phyloP scores from a whole-genome alignment of 2,113 vertebrate genomes.

The Lanius collurio region DNA sequence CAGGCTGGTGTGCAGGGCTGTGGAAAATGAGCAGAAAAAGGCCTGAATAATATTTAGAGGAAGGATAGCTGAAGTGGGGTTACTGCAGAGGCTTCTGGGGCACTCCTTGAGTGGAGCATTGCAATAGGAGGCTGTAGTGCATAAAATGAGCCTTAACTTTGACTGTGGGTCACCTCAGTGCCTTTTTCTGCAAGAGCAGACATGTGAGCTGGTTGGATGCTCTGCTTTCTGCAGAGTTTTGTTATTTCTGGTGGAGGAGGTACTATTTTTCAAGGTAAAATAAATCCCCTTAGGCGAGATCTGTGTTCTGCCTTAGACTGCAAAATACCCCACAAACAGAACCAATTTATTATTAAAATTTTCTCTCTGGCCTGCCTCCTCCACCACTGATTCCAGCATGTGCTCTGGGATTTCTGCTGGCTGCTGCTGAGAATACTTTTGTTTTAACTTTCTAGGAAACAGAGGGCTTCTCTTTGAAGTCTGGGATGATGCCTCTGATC shows the following conservation, averaged over 20 bases:
- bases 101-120: background rate
- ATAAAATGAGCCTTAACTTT: background rate
- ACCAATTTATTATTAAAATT: background rate
- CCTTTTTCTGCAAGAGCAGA: background rate
- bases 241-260: background rate
- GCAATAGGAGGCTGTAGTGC: background rate
- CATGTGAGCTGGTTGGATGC: background rate
- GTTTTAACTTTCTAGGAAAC: conserved; percentile 71
- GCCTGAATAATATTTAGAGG: background rate
- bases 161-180: background rate
- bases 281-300: background rate
- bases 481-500: conserved; percentile 55
- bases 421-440: background rate
- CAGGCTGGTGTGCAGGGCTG: background rate
- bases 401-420: background rate
- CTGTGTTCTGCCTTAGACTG: background rate
- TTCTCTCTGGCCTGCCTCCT: background rate
- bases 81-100: background rate
- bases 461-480: conserved; percentile 79
- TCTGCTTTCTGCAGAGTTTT: background rate
- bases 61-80: background rate
- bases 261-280: background rate
- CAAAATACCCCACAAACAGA: background rate
- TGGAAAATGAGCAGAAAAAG: background rate
- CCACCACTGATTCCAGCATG: background rate